Evolutionary conservation across 2,888 invertebrate genomes (phyloP), one percentile per base, ranked within the genome.

Genomic region (Melanchra persicariae): DNA sequence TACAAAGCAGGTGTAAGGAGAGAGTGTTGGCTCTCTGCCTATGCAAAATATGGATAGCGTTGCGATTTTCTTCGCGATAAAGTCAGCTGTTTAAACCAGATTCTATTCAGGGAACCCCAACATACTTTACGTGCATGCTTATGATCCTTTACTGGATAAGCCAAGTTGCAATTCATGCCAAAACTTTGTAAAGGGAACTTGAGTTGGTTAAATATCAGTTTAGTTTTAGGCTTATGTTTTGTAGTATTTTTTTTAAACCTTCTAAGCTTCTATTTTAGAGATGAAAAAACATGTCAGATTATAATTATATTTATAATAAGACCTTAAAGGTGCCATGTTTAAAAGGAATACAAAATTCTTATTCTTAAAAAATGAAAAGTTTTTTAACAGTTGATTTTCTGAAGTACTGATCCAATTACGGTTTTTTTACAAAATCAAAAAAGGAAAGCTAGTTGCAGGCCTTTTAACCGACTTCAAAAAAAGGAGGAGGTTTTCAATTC

Each of bases 21-120:
- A 82, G 82, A 84, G 82, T 70, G 79, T 78, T 81, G 82, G 85
- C 82, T 66, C 61, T 45, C 57, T 70, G 85, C 85, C 82, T 66
- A 67, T 78, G 70, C 62, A 70, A 70, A 81, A 82, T 74, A 75
- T 73, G 54, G 58, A 57, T 55, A 71, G 51, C 57, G 69, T 59
- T 69, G 37, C 61, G 66, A 69, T 73, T 77, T 77, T 70, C 77
- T 61, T 75, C 24, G 45, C 58, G 70, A 73, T 78, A 77, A 66
- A 61, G 59, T 81, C 64, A 74, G 55, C 70, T 59, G 74, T 70
- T 54, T 37, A 74, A 64, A 57, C 68, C 49, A 58, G 67, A 70
- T 83, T 75, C 61, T 69, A 78, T 82, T 73, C 64, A 81, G 40
- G 52, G n/a, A 70, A 37, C 26, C 26, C 34, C 34, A 54, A 15